Evolutionary conservation across 1,140 invertebrate species (phyloP).

Genomic region (Tenebrio molitor): DNA sequence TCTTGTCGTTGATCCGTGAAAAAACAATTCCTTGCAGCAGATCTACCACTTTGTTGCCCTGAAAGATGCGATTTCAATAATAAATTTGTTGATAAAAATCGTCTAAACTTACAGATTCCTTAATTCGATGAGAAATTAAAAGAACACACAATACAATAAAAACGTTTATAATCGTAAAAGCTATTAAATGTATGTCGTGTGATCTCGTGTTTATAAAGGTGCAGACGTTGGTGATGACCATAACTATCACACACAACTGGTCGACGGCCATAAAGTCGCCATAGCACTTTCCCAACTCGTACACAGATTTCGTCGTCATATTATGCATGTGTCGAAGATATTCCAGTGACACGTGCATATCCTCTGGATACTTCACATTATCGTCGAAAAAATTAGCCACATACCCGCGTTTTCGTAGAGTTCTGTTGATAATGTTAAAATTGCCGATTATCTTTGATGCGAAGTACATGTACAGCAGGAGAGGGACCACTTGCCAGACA

Average conservation of each 20-base stretch:
- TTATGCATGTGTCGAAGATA: constrained; percentile 51
- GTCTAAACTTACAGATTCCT: constrained; percentile 17
- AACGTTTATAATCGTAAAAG: constrained; percentile 21
- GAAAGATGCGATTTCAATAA: constrained; percentile 1
- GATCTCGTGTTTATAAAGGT: constrained; percentile 21
- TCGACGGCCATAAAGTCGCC: constrained; percentile 52
- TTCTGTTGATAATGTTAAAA: constrained; percentile 52
- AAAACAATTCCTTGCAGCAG: constrained; percentile 52
- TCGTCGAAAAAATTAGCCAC: constrained; percentile 15
- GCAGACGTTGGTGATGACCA: constrained; percentile 46
- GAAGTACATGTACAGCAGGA: constrained; percentile 50
- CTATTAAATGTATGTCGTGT: constrained; percentile 21
- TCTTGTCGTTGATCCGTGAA: constrained; percentile 43
- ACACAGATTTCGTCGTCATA: constrained; percentile 46
- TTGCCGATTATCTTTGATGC: constrained; percentile 44
- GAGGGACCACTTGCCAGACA: constrained; percentile 49
- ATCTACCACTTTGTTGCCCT: constrained; percentile 51
- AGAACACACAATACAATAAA: constrained; percentile 12
- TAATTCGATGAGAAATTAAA: constrained; percentile 25
- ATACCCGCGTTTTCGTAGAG: constrained; percentile 26
- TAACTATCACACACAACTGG: constrained; percentile 45
- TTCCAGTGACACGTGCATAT: constrained; percentile 36
- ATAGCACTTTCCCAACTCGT: constrained; percentile 48
- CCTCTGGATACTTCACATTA: constrained; percentile 4
- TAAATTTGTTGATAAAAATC: not conserved